Evolutionary conservation across 2,888 invertebrate species (phyloP), one percentile per base, ranked within the genome.

Genomic region (Hypena proboscidalis): DNA sequence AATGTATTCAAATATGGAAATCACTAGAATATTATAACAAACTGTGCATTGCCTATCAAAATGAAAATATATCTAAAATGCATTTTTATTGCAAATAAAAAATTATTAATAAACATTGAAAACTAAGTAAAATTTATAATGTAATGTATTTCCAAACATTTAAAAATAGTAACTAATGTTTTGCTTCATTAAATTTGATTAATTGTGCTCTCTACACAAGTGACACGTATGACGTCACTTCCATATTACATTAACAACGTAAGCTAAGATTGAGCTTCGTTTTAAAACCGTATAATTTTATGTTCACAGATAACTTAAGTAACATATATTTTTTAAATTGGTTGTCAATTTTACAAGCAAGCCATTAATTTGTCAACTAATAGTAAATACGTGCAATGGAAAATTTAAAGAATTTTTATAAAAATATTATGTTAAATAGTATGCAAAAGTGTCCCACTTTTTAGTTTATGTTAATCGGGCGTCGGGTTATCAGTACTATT

Each of bases 401-500:
- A 23, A 33, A 9, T 19, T 25, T 22, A 19, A 9, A 36, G 21
- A 45, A 31, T 31, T 5, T 32, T 23, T 19, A 17, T 32, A 35
- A 27, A 10, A 15, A 5, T 25, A 5, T 11, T 38, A 29, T 30
- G 21, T 30, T 15, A 39, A 45, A 10, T 10, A 15, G 9, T 34
- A 39, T 26, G 9, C 35, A 31, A 39, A 32, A 33, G 21, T 21
- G 35, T 29, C 29, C 44, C 13, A 1, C 27, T 23, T 23, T 19
- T 43, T 20, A 2, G 29, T 9, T 33, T 38, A 44, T 34, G 33
- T 7, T 38, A 44, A 38, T 44, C 14, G 3, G 22, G n/a, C 29
- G 3, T 27, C 10, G 29, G 13, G 9, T 14, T 15, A 38, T 29
- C n/a, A 13, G 14, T 33, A 10, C 32, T 33, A 37, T 22, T n/a